Base-by-base conservation (phyloP, 2,888 invertebrate species). In the Melanotus villosus region DNA sequence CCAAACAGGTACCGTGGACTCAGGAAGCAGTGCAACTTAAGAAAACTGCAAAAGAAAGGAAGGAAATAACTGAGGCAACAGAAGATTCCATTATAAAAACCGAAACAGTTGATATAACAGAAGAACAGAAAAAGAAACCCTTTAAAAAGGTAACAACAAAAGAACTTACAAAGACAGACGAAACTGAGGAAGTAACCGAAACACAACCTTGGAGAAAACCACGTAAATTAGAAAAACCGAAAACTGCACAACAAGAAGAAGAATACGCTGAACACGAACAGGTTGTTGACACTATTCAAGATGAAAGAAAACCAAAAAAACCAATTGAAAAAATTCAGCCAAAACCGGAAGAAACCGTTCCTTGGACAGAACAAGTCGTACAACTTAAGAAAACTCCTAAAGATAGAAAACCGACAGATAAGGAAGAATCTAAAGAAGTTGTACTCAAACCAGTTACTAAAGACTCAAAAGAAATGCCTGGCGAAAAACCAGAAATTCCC, bases 311-410 rank as follows among this genome's bases (percentile, higher is more conserved):
- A 43, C 58, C 58, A 14, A 56, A 34, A 26, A 69, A 71, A 41
- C 14, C 63, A 10, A 26, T 12, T 14, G 50, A 69, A 21, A 64
- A 62, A 57, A 18, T 58, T 36, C 65, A 65, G 50, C 56, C 58
- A 5, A 65, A 41, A 59, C 59, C 68, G 67, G 71, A 70, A 52
- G 74, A 72, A 68, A 54, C 57, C 54, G 23, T 73, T 68, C 86
- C 88, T 7, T 88, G 88, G 89, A 92, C 89, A 4, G 88, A 91
- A 78, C 90, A 91, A 82, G 86, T 87, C 70, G 84, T 88, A 23
- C 84, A 80, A 41, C 77, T 89, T n/a, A 89, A 88, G 66, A 82
- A 79, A 73, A 78, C 85, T 1, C 82, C 79, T 60, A 76, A 74
- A 77, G 81, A 82, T 34, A 82, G 75, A 63, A 85, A 84, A 75